phyloP scores from a whole-genome alignment of 2,888 invertebrate genomes.

The Idaea straminata region DNA sequence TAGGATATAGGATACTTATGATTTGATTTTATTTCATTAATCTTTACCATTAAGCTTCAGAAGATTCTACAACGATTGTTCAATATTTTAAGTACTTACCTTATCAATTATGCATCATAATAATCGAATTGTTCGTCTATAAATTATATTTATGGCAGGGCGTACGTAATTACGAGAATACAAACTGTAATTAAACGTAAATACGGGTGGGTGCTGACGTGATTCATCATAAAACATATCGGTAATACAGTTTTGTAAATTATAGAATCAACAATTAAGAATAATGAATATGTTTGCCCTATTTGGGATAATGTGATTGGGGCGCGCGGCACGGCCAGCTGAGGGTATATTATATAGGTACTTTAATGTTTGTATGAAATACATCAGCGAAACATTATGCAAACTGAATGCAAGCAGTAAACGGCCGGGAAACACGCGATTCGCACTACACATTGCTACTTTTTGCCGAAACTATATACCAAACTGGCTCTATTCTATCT shows the following conservation, averaged over 20 bases:
- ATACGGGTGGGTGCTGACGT: conserved; percentile 36
- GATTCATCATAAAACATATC: conserved; percentile 46
- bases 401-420: conserved; percentile 37
- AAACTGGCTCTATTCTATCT: not conserved
- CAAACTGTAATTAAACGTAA: conserved; percentile 45
- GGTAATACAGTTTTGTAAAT: conserved; percentile 48
- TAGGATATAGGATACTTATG: no score
- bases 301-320: conserved; percentile 49
- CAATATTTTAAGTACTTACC: not conserved
- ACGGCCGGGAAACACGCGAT: conserved; percentile 30
- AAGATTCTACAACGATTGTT: not conserved
- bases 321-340: conserved; percentile 16
- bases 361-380: conserved; percentile 7
- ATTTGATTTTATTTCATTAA: not conserved
- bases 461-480: not conserved
- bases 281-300: conserved; percentile 53
- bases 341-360: not conserved
- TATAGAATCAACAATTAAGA: conserved; percentile 52
- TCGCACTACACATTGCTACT: conserved; percentile 2
- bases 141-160: conserved; percentile 40
- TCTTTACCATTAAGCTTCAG: not conserved
- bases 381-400: conserved; percentile 35
- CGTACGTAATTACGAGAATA: conserved; percentile 36
- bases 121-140: conserved; percentile 41
- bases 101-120: conserved; percentile 32